Evolutionary conservation across 2,888 invertebrate genomes (phyloP).

Genomic region (Argyra leucocephala): DNA sequence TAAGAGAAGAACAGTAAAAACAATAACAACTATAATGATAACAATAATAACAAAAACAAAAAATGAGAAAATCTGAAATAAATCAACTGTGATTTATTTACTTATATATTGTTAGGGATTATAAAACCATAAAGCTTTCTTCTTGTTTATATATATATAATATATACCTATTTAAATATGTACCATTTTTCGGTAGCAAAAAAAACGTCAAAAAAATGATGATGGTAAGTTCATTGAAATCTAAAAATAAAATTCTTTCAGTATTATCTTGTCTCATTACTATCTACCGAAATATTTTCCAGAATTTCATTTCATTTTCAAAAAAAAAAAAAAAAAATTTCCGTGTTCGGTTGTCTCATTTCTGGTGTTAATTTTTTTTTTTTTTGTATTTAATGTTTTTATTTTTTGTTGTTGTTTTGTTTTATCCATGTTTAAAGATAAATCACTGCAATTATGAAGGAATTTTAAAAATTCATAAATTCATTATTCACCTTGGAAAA

Average conservation of each 20-base stretch:
- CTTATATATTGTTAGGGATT: neutral
- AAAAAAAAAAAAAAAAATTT: no score
- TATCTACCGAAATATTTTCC: no score
- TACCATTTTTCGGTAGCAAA: no score
- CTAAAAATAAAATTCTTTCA: neutral
- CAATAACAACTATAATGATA: no score
- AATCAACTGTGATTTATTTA: slow-evolving; percentile 6
- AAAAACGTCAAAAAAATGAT: no score
- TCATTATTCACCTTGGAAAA: slow-evolving; percentile 4
- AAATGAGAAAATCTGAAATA: neutral
- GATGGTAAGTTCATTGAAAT: neutral
- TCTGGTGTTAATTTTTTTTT: no score
- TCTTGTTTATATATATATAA: no score
- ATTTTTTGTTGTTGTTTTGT: neutral
- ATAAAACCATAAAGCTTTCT: neutral
- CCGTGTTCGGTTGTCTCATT: no score
- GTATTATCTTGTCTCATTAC: neutral
- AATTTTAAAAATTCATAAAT: neutral
- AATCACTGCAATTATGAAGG: neutral
- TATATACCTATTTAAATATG: no score
- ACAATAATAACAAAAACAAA: no score
- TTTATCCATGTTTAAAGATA: neutral
- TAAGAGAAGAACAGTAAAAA: neutral
- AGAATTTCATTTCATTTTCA: no score
- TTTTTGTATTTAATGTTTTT: no score